A percentile compares a stretch with the other conserved stretches of the same genome.
phyloP scores from a whole-genome alignment of 2,888 invertebrate species.

The Subacronicta megacephala region DNA sequence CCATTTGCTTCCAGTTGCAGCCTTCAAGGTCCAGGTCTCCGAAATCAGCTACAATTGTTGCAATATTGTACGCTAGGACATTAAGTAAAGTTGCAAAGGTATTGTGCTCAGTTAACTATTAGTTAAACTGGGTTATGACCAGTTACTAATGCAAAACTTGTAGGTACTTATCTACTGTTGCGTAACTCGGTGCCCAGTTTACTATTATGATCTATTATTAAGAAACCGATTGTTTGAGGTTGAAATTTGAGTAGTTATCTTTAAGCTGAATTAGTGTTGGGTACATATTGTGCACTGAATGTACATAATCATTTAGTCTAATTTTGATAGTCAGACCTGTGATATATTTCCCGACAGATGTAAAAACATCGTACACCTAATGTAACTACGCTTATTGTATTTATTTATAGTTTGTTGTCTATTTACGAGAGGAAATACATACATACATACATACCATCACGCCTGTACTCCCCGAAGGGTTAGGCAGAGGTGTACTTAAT shows the following conservation, averaged over 20 bases:
- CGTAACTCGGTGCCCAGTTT: slow-evolving; percentile 33
- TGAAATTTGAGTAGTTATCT: slow-evolving; percentile 27
- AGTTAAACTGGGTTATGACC: slow-evolving; percentile 43
- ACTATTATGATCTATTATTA: slow-evolving; percentile 33
- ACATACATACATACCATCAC: too few relatives aligned
- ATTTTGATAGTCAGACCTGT: too few relatives aligned
- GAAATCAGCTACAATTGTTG: not conserved
- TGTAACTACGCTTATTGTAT: too few relatives aligned
- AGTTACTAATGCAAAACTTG: slow-evolving; percentile 35
- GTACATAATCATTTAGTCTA: too few relatives aligned
- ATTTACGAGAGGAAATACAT: too few relatives aligned
- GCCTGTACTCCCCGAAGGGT: too few relatives aligned
- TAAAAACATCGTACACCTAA: too few relatives aligned
- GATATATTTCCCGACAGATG: too few relatives aligned
- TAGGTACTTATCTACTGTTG: slow-evolving; percentile 34
- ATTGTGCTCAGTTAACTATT: slow-evolving; percentile 32
- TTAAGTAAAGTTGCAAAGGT: slow-evolving; percentile 27
- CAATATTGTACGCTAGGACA: slow-evolving; percentile 13
- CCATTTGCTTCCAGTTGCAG: too few relatives aligned
- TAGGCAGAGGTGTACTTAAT: too few relatives aligned
- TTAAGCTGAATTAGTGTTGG: not conserved
- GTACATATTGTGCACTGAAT: slow-evolving; percentile 32
- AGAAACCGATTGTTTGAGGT: slow-evolving; percentile 41
- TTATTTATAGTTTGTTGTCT: too few relatives aligned
- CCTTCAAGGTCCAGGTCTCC: too few relatives aligned